Conservation (phyloP, 2,797 vertebrate genomes). For the Chelonia mydas region DNA sequence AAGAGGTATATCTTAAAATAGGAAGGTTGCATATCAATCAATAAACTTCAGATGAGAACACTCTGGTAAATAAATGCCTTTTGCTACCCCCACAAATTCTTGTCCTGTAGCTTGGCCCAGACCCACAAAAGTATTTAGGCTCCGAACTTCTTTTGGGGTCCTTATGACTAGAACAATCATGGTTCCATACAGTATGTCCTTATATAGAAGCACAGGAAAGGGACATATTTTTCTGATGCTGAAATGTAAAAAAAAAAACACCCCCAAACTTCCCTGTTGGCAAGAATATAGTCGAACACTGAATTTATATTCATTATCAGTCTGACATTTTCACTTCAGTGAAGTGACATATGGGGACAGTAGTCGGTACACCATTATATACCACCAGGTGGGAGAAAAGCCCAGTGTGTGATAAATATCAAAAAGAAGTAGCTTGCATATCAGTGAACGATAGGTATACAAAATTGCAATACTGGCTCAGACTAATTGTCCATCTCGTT, state of each 20-base stretch:
- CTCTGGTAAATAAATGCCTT: neutral
- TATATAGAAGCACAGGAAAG: neutral
- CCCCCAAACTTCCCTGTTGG: neutral
- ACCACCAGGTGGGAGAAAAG: neutral
- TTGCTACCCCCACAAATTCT: too few relatives aligned
- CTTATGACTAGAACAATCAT: neutral
- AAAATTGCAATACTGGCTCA: neutral
- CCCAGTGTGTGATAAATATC: neutral
- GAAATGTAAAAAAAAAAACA: neutral
- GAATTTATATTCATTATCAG: neutral
- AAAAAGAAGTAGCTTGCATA: neutral
- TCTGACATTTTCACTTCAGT: neutral
- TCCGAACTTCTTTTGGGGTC: neutral
- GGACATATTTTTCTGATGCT: neutral
- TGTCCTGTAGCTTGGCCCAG: neutral
- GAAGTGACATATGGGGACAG: neutral
- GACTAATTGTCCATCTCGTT: neutral
- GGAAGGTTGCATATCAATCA: neutral
- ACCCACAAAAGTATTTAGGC: neutral
- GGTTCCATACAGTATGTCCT: neutral
- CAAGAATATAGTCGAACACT: neutral
- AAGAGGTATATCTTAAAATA: neutral
- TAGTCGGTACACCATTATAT: neutral
- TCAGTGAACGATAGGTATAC: neutral
- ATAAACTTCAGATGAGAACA: neutral